Percentiles rank a stretch among this genome's conserved stretches.
Evolutionary conservation across 1,140 invertebrate species (phyloP).

Genomic region (Pachypsylla venusta): DNA sequence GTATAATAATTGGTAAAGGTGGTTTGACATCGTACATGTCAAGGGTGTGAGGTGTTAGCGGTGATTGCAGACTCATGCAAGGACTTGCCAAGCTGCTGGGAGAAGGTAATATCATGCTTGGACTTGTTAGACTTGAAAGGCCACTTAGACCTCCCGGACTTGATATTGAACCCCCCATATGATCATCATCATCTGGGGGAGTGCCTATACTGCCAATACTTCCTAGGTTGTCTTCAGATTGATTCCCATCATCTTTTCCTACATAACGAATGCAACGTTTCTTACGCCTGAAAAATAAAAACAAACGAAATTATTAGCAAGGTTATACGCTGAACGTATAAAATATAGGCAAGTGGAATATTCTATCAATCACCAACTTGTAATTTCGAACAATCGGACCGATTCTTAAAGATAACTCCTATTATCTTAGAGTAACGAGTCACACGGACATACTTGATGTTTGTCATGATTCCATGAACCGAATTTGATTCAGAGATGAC

Average conservation of each 20-base stretch:
- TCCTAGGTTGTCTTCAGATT: conserved; percentile 60
- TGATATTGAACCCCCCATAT: conserved; percentile 53
- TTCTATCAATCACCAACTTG: no score
- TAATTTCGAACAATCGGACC: no score
- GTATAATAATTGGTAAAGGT: conserved; percentile 25
- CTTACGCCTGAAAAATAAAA: conserved; percentile 68
- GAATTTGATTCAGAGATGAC: no score
- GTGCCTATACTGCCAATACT: conserved; percentile 59
- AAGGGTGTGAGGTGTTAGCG: conserved; percentile 35
- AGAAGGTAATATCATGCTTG: conserved; percentile 47
- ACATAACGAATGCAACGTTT: conserved; percentile 96
- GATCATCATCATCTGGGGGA: conserved; percentile 45
- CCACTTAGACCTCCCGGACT: conserved; percentile 60
- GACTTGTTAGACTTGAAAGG: conserved; percentile 60
- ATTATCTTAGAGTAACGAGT: no score
- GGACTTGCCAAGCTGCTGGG: conserved; percentile 42
- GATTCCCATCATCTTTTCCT: conserved; percentile 54
- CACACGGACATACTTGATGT: no score
- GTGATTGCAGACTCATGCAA: conserved; percentile 36
- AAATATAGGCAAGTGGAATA: no score
- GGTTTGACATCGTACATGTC: conserved; percentile 23
- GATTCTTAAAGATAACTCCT: no score
- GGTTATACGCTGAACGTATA: no score
- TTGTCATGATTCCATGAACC: no score
- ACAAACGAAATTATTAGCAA: conserved; percentile 13